phyloP scores from a whole-genome alignment of 1,140 invertebrate species.

The Papilio dardanus region DNA sequence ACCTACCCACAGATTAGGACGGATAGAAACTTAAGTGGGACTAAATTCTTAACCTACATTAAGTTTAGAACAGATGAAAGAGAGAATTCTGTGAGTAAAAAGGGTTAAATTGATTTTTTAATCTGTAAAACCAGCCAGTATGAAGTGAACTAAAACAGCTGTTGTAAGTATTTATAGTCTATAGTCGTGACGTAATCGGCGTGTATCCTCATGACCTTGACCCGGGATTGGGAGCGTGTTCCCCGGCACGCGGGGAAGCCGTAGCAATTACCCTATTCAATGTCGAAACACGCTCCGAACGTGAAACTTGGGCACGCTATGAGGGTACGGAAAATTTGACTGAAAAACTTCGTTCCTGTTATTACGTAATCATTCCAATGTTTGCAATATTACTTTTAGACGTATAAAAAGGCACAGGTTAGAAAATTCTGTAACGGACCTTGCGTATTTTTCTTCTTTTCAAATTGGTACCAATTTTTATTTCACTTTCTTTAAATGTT shows the following conservation, averaged over 20 bases:
- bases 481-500: neutral
- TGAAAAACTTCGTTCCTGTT: neutral
- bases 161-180: conserved; percentile 17
- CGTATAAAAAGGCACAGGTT: neutral
- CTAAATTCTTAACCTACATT: no score
- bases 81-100: no score
- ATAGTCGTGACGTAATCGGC: conserved; percentile 7
- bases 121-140: neutral
- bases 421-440: no score
- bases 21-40: neutral
- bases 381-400: neutral
- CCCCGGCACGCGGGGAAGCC: conserved; percentile 26
- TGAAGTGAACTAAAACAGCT: conserved; percentile 13
- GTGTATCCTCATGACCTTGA: conserved; percentile 30
- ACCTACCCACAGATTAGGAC: neutral
- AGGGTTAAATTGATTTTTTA: neutral
- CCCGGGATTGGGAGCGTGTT: conserved; percentile 18
- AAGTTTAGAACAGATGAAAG: no score
- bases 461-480: neutral
- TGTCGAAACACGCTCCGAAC: neutral
- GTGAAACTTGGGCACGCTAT: conserved; percentile 6
- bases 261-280: conserved; percentile 31
- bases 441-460: no score
- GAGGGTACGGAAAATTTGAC: neutral
- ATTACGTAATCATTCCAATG: neutral